Base-by-base conservation (phyloP, 2,113 vertebrate genomes). In the Ictalurus furcatus region DNA sequence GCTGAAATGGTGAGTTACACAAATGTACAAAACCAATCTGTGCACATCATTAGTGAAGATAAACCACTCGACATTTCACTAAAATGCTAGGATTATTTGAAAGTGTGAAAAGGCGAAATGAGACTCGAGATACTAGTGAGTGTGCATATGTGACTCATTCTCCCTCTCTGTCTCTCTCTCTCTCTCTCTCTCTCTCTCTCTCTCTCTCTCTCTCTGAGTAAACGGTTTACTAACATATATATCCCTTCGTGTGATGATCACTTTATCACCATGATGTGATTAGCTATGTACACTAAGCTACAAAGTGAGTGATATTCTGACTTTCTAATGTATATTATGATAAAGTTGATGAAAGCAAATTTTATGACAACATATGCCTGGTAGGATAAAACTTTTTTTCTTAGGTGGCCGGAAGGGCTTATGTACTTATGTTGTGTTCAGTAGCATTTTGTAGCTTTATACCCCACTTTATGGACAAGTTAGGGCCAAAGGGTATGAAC, bases 21-120 rank as follows among this genome's bases (percentile, higher is more conserved):
- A 74, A 59, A 82, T 28, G 19, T 74, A 84, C 61, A 80, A 67
- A 80, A 25, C 79, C 48, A 78, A 85, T 86, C 25, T 34, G 25
- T 63, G 56, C 52, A 54, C 63, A 83, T 34, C 37, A 19, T 85
- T 71, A 79, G 79, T 65, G n/a, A 84, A 65, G 48, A 84, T 74
- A 85, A 87, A 89, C 48, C 19, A 65, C 52, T 79, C 80, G 71
- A 87, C 90, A 83, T 88, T 88, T 90, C 16, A 74, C 61, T 80
- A 58, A 30, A 81, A 76, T 23, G n/a, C 30, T 65, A 84, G 88
- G 90, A 83, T 82, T 90, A 85, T 85, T 34, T 34, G 80, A 74
- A 28, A 12, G 28, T 40, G 69, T 84, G 76, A 87, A 89, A 84
- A 69, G 83, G 30, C 44, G 44, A 88, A 91, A 91, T 80, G 61